Evolutionary conservation across 2,113 vertebrate genomes (phyloP).

Genomic region (Corythornis vintsioides): DNA sequence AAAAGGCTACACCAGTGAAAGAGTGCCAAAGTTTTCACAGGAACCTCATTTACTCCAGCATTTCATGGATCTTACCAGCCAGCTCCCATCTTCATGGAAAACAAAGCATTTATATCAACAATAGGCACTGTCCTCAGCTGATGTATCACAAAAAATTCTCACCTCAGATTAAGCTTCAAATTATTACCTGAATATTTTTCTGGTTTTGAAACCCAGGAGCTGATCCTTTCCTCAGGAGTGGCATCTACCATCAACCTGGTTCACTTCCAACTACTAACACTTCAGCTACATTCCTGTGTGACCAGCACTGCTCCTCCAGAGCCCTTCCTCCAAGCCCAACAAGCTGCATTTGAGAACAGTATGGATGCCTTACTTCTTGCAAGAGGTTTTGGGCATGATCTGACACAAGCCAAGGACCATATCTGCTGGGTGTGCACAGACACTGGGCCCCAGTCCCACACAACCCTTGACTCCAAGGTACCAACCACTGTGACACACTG

Average conservation of each 20-base stretch:
- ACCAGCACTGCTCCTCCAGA: neutral
- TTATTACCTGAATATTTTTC: neutral
- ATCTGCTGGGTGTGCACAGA: neutral
- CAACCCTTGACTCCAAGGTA: no score
- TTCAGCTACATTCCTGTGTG: neutral
- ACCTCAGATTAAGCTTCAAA: neutral
- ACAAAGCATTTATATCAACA: neutral
- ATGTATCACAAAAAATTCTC: neutral
- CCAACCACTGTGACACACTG: neutral
- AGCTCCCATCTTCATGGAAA: neutral
- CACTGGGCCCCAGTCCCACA: rapidly evolving
- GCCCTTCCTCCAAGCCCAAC: neutral
- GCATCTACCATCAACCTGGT: neutral
- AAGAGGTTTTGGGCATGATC: neutral
- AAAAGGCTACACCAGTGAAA: neutral
- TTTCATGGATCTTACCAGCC: neutral
- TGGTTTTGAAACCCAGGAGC: neutral
- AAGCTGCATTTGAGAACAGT: neutral
- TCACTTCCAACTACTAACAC: neutral
- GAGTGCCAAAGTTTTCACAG: neutral
- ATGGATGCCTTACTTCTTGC: rapidly evolving
- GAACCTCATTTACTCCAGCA: neutral
- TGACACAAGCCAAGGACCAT: neutral
- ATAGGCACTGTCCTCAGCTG: neutral
- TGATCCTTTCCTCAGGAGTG: neutral